Evolutionary conservation across 2,888 invertebrate genomes (phyloP), one percentile per base, ranked within the genome.

Genomic region (Cataglyphis cursor): DNA sequence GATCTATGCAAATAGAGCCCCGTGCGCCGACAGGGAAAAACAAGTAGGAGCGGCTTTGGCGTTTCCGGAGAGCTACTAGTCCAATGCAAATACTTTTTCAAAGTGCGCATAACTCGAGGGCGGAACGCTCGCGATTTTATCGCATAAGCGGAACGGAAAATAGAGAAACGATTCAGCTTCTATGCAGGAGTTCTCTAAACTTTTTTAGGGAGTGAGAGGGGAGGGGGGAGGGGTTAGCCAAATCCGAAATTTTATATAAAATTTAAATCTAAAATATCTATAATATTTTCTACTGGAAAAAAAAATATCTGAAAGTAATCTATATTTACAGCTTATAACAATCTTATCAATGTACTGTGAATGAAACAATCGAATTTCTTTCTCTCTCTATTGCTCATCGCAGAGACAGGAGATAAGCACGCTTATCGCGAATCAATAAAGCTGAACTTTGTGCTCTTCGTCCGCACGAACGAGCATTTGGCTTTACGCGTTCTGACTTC

Each of bases 81-180:
- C 89, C 90, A 90, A 92, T 90, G 92, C 90, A 93, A 93, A 93
- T 92, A 92, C 91, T 93, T 93, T 93, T 91, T 88, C 74, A 68
- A 86, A 86, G 88, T 80, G 64, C 51, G 70, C 82, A 48, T 62
- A 38, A 65, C 88, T 73, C 24, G 83, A 24, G 83, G 73, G 75
- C 65, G 61, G 66, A 21, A 64, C 80, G 78, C 81, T 82, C 81
- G 59, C 78, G 78, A 64, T 51, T 61, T 62, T 82, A 68, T 76
- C 75, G 65, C 9, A 81, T 75, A 64, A 74, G 62, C n/a, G 59
- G 41, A 70, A 70, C 54, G 21, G 74, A 74, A 84, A 89, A 76
- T 81, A 78, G 59, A 78, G 3, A 48, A 88, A 81, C 74, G 82
- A 15, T 70, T 41, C 35, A 66, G 4, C n/a, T 76, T 9, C 15